These are phyloP conservation scores for Synanthedon formicaeformis DNA, from an alignment of 2,888 invertebrate genomes.

Conservation along the genomic window DNA sequence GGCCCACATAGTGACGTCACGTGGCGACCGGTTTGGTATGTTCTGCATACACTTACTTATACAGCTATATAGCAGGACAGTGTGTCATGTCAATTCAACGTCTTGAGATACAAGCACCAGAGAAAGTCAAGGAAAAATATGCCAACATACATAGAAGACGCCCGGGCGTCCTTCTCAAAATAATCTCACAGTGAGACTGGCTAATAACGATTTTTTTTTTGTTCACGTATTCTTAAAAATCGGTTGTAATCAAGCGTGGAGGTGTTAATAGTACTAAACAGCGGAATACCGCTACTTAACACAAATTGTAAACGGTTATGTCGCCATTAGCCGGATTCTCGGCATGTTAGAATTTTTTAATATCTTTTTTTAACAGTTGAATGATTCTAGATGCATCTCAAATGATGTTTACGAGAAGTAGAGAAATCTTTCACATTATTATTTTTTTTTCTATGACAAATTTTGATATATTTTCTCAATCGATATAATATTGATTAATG, in stretches of 20 bases:
- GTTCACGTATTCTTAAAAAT: too few relatives aligned
- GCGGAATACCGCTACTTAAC: constrained; percentile 28
- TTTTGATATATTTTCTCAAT: too few relatives aligned
- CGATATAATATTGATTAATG: too few relatives aligned
- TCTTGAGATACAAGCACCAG: not conserved
- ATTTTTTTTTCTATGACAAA: too few relatives aligned
- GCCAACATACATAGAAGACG: not conserved
- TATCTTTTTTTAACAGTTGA: not conserved
- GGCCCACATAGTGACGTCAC: constrained; percentile 33
- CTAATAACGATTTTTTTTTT: too few relatives aligned
- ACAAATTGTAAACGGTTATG: constrained; percentile 13
- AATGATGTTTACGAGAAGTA: too few relatives aligned
- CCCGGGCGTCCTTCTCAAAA: too few relatives aligned
- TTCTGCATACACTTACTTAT: not conserved
- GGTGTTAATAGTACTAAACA: constrained; percentile 14
- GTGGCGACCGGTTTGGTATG: constrained; percentile 26
- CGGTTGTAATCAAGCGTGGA: constrained; percentile 9
- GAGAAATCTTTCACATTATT: too few relatives aligned
- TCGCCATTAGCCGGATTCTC: not conserved
- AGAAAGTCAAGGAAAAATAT: not conserved
- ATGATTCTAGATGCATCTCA: not conserved
- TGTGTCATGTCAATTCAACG: not conserved
- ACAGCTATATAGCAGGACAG: not conserved
- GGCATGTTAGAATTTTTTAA: not conserved
- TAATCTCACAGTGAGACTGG: too few relatives aligned